phyloP scores from a whole-genome alignment of 2,797 vertebrate genomes.

The Knipowitschia caucasica region DNA sequence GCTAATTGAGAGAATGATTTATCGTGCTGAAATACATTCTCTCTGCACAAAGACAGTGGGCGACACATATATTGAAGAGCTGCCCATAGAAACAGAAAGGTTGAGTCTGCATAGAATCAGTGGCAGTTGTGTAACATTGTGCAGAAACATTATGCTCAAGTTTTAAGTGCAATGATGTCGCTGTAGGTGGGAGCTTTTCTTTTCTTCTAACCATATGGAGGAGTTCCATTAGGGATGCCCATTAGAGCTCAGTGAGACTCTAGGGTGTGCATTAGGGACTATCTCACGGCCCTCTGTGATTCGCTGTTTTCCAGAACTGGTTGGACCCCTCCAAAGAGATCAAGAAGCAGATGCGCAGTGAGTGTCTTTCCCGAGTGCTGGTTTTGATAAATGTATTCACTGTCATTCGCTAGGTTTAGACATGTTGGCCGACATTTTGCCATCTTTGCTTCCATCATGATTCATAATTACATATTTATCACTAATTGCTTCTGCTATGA shows the following conservation, averaged over 20 bases:
- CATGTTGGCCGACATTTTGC: conserved; percentile 13
- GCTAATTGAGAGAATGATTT: too few species aligned
- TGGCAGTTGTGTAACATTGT: conserved; percentile 31
- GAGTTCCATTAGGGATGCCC: conserved; percentile 53
- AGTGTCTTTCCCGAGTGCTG: conserved; percentile 64
- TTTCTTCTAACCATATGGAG: conserved; percentile 63
- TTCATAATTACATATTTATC: not conserved
- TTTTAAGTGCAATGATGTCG: conserved; percentile 32
- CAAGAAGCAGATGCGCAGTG: conserved; percentile 98
- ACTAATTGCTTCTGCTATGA: conserved; percentile 2
- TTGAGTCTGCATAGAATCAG: conserved; percentile 19
- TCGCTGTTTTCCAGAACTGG: conserved; percentile 89
- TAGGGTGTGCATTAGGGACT: conserved; percentile 28
- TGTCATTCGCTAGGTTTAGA: conserved; percentile 6
- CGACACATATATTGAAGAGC: not conserved
- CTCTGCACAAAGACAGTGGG: not conserved
- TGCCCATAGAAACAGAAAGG: conserved; percentile 14
- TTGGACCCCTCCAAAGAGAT: conserved; percentile 98
- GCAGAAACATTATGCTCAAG: conserved; percentile 48
- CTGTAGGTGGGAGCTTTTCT: conserved; percentile 34
- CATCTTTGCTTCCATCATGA: not conserved
- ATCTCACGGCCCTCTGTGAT: conserved; percentile 43
- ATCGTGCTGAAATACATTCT: too few species aligned
- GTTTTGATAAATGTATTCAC: conserved; percentile 23
- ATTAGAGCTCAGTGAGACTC: conserved; percentile 55